phyloP scores from a whole-genome alignment of 1,140 invertebrate genomes.

The Penaeus vannamei region DNA sequence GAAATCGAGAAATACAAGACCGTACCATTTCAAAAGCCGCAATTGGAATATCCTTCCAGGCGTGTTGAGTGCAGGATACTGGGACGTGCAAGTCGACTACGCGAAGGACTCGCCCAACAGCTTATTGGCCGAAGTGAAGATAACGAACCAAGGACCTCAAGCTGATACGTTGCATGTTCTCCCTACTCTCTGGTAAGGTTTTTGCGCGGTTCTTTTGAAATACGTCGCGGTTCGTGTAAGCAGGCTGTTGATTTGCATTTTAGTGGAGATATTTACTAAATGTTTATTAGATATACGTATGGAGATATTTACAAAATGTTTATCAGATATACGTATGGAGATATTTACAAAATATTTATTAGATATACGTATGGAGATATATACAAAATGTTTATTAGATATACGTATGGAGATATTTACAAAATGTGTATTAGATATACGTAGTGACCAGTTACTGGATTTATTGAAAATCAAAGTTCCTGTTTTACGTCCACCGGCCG shows the following conservation, averaged over 20 bases:
- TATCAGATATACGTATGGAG: too few relatives aligned
- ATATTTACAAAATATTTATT: not conserved
- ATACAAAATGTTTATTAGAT: too few relatives aligned
- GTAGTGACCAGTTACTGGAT: too few relatives aligned
- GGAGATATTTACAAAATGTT: not conserved
- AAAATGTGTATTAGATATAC: too few relatives aligned
- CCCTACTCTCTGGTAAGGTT: conserved; percentile 69
- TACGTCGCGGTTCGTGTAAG: not conserved
- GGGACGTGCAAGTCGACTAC: conserved; percentile 73
- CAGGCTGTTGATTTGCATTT: not conserved
- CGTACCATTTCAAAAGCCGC: too few relatives aligned
- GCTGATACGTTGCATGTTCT: conserved; percentile 71
- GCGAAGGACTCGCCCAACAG: conserved; percentile 71
- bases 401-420: not conserved
- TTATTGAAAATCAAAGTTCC: too few relatives aligned
- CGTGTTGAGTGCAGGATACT: conserved; percentile 72
- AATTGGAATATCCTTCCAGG: conserved; percentile 66
- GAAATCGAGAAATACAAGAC: too few relatives aligned
- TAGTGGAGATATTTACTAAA: not conserved
- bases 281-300: too few relatives aligned
- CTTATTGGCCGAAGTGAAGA: conserved; percentile 70
- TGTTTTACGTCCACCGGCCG: too few relatives aligned
- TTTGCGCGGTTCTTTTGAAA: not conserved
- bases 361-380: not conserved
- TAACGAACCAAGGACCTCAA: conserved; percentile 70